A percentile compares a stretch with the other conserved stretches of the same genome.
These are phyloP conservation scores for Thereuonema tuberculata DNA, from an alignment of 1,140 invertebrate genomes.

Conservation along the genomic window DNA sequence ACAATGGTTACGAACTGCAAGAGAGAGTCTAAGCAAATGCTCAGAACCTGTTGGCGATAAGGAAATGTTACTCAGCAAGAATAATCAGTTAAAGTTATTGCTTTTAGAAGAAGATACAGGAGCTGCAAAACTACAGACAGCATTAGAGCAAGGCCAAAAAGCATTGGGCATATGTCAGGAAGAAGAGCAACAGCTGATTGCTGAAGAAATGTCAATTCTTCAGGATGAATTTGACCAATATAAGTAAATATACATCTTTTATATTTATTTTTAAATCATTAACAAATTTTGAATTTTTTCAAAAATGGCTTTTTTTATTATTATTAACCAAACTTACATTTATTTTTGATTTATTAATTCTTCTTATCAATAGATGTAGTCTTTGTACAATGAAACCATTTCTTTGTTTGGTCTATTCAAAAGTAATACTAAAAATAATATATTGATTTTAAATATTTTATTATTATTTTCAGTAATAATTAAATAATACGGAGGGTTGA, in stretches of 20 bases:
- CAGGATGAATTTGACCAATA: conserved; percentile 47
- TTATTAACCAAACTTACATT: no score
- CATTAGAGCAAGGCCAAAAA: conserved; percentile 62
- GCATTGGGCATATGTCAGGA: conserved; percentile 64
- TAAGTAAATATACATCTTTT: conserved; percentile 17
- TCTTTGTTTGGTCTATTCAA: no score
- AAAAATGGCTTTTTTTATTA: no score
- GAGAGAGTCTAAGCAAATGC: conserved; percentile 81
- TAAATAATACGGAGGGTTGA: no score
- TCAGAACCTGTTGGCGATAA: conserved; percentile 88
- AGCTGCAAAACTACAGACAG: conserved; percentile 62
- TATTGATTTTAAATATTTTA: no score
- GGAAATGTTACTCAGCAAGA: conserved; percentile 67
- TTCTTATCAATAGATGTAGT: no score
- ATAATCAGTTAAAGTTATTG: conserved; percentile 61
- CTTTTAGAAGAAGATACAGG: conserved; percentile 61
- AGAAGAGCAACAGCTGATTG: conserved; percentile 78
- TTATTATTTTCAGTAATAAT: no score
- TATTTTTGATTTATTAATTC: no score
- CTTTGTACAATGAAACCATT: no score
- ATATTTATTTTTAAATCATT: not conserved
- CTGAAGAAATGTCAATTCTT: conserved; percentile 73
- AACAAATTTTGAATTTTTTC: not conserved
- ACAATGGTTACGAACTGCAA: conserved; percentile 75
- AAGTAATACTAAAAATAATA: no score